Conservation (phyloP, 2,888 invertebrate species). For the Saturnia pavonia region DNA sequence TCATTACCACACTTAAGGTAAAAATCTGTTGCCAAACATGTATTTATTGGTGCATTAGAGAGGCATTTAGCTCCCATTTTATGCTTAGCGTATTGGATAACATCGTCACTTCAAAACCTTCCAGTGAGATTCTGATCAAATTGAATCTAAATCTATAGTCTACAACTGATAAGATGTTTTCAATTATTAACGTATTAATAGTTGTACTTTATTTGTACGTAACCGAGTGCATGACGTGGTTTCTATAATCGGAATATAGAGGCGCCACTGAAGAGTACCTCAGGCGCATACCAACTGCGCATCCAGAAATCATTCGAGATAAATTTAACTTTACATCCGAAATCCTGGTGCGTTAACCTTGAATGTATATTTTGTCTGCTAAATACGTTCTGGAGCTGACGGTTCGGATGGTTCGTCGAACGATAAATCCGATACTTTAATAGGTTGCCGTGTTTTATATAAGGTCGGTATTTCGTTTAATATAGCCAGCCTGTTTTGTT, state of each 20-base stretch:
- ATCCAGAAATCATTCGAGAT: slow-evolving; percentile 31
- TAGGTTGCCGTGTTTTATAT: slow-evolving; percentile 32
- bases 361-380: slow-evolving; percentile 50
- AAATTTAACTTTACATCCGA: slow-evolving; percentile 41
- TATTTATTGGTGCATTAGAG: too few species aligned
- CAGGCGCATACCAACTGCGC: slow-evolving; percentile 1
- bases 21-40: too few species aligned
- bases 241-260: not conserved
- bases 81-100: too few species aligned
- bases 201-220: not conserved
- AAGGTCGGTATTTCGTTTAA: slow-evolving; percentile 21
- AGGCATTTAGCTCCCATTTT: too few species aligned
- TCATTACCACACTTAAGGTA: too few species aligned
- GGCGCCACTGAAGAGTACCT: slow-evolving; percentile 7
- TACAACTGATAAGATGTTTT: too few species aligned
- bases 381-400: slow-evolving; percentile 30
- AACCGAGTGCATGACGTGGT: not conserved
- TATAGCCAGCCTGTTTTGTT: slow-evolving; percentile 8
- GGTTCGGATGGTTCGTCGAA: slow-evolving; percentile 33
- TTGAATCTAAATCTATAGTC: too few species aligned
- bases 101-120: too few species aligned
- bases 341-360: slow-evolving; percentile 49
- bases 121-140: too few species aligned
- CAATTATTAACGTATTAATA: too few species aligned
- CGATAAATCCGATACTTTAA: slow-evolving; percentile 45